Base-by-base conservation (phyloP, 2,113 vertebrate genomes). In the Puffinus mauretanicus region DNA sequence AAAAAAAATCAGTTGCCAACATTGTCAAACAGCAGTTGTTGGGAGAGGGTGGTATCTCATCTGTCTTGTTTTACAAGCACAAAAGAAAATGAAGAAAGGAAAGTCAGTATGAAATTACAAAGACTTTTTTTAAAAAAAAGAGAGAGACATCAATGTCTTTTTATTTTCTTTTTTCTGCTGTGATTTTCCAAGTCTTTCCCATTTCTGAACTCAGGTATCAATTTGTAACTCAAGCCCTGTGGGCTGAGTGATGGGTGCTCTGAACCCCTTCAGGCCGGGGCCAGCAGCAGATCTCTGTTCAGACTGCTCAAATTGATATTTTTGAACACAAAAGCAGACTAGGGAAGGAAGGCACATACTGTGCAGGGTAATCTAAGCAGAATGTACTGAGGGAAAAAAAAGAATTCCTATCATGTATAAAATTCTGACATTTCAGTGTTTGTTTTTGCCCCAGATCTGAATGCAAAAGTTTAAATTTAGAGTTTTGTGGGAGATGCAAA, bases 381-480 rank as follows among this genome's bases (percentile, higher is more conserved):
- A 93, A 92, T 62, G 55, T 55, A 67, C 55, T 44, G 26, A 30
- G 21, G 38, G 6, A 3, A 52, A 17, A 38, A 55, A 57, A 65
- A 61, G 10, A 82, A 80, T 66, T 86, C 34, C 27, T 52, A 82
- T 38, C 47, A 60, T 61, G 34, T 69, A 71, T 81, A 90, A 92
- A 96, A 92, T 89, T 78, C 57, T 95, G 94, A 96, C 71, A 96
- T 83, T 96, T 94, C 69, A 61, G 21, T 86, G 47, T 84, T 92
- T 96, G 76, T 51, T 93, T 96, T 86, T 84, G 69, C 51, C 79
- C 86, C 73, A 92, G 83, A 90, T 96, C 55, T 93, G 55, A 96
- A 94, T 57, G 86, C 10, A 88, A 72, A 88, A 84, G 27, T 84
- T 94, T 96, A 96, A 94, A 95, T 92, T 92, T 96, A 92, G 95